A percentile compares a stretch with the other conserved stretches of the same genome.
phyloP scores from a whole-genome alignment of 2,113 vertebrate species.

The Epinephelus lanceolatus region DNA sequence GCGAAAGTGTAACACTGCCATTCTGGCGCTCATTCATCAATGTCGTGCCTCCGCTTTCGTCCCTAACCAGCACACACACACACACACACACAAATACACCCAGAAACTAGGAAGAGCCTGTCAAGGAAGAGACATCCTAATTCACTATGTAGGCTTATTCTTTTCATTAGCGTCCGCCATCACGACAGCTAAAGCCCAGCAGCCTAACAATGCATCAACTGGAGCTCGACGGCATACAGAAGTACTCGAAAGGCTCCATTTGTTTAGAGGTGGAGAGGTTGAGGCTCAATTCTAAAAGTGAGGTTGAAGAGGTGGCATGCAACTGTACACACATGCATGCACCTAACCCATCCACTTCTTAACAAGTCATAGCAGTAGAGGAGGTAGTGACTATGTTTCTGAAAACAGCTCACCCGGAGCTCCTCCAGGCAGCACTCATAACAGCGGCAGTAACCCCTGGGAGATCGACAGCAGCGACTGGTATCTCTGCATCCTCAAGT shows the following conservation, averaged over 20 bases:
- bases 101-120: conserved; percentile 51
- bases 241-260: conserved; percentile 50
- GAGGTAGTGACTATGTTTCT: neutral
- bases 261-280: conserved; percentile 26
- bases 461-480: conserved; percentile 28
- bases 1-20: conserved; percentile 54
- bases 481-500: conserved; percentile 49
- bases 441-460: conserved; percentile 10
- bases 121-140: conserved; percentile 69
- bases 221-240: conserved; percentile 44
- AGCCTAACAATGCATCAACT: conserved; percentile 66
- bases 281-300: conserved; percentile 15
- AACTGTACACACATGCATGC: conserved; percentile 10
- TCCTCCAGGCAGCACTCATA: conserved; percentile 34
- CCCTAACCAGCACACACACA: conserved; percentile 27
- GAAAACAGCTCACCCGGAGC: conserved; percentile 37
- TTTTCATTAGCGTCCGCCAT: conserved; percentile 72
- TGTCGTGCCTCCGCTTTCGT: conserved; percentile 48
- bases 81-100: conserved; percentile 29
- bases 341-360: conserved; percentile 26
- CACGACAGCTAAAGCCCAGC: conserved; percentile 54
- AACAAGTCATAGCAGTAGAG: neutral
- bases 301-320: conserved; percentile 15
- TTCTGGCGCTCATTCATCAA: conserved; percentile 76
- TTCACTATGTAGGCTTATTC: conserved; percentile 63